A percentile compares a stretch with the other conserved stretches of the same genome.
These are phyloP conservation scores for Cichladusa arquata DNA, from an alignment of 2,113 vertebrate genomes.

Conservation along the genomic window DNA sequence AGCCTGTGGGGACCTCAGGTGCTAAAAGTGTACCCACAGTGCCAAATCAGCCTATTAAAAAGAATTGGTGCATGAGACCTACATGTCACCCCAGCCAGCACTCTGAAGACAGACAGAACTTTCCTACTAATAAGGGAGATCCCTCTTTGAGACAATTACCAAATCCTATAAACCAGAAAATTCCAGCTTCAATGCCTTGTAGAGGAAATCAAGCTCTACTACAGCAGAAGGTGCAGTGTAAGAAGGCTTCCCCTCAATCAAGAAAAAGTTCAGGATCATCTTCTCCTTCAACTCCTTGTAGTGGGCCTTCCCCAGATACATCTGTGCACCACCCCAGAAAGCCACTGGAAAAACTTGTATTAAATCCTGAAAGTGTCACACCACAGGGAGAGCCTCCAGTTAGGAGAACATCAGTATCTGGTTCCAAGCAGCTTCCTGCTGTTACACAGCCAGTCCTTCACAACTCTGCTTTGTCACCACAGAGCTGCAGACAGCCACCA, in stretches of 20 bases:
- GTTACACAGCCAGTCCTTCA: constrained; percentile 41
- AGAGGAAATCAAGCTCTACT: constrained; percentile 44
- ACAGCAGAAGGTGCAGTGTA: constrained; percentile 19
- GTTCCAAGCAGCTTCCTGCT: constrained; percentile 46
- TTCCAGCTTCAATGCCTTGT: neutral
- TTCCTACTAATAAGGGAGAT: constrained; percentile 26
- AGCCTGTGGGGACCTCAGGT: neutral
- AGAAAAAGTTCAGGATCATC: constrained; percentile 59
- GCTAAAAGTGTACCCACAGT: constrained; percentile 20
- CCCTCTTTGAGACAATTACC: constrained; percentile 51
- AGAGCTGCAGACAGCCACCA: constrained; percentile 46
- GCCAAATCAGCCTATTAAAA: constrained; percentile 23
- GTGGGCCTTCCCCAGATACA: constrained; percentile 57
- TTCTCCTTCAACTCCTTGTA: constrained; percentile 65
- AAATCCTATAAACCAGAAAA: constrained; percentile 33
- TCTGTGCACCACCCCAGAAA: constrained; percentile 53
- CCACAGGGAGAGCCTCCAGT: constrained; percentile 30
- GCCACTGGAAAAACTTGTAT: constrained; percentile 21
- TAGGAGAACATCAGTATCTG: neutral
- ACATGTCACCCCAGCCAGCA: neutral
- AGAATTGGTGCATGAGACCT: neutral
- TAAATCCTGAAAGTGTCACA: neutral
- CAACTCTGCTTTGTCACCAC: constrained; percentile 46
- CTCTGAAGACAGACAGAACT: constrained; percentile 37
- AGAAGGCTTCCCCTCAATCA: constrained; percentile 31